Base-by-base conservation (phyloP, 1,140 invertebrate species). In the Psix sp. region DNA sequence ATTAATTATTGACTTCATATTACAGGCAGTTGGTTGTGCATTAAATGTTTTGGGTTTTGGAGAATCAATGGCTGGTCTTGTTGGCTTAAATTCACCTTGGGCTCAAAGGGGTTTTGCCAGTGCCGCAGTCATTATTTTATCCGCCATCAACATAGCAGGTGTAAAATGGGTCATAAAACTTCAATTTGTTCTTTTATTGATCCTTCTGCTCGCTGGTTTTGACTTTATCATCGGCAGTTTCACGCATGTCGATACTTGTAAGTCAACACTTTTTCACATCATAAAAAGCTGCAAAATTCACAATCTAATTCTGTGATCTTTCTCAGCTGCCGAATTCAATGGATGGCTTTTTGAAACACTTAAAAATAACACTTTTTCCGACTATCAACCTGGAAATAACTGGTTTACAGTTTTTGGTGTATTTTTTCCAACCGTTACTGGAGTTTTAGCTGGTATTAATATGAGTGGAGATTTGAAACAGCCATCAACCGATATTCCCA, bases 401-500 rank as follows among this genome's bases (percentile, higher is more conserved):
- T 97, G 95, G 94, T 97, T 97, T 83, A 94, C 93, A 10, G 94
- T 97, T 38, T 96, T 97, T 86, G 96, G 95, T 31, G 94, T 98
- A n/a, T 96, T 97, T 87, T 96, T 98, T 88, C 94, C 96, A 43
- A 95, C 97, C 39, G 92, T 98, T 46, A 95, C 96, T 52, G 96
- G 96, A 16, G 95, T 99, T 39, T 89, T 99, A 57, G 96, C 97
- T 35, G 97, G 97, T 35, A 95, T 99, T 71, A 99, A 99, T 84
- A 99, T 99, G 97, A 97, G 96, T 85, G 96, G 96, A 9, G 97
- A 99, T 87, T 89, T 99, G 33, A 91, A 92, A 54, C 93, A 96
- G 78, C 97, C 97, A 0, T 94, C 94, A 7, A 91, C 91, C 35
- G 95, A 97, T 84, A 99, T 99, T 80, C 96, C 97, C 2, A 94